Base-by-base conservation (phyloP, 2,113 vertebrate genomes). In the Aldabrachelys gigantea region DNA sequence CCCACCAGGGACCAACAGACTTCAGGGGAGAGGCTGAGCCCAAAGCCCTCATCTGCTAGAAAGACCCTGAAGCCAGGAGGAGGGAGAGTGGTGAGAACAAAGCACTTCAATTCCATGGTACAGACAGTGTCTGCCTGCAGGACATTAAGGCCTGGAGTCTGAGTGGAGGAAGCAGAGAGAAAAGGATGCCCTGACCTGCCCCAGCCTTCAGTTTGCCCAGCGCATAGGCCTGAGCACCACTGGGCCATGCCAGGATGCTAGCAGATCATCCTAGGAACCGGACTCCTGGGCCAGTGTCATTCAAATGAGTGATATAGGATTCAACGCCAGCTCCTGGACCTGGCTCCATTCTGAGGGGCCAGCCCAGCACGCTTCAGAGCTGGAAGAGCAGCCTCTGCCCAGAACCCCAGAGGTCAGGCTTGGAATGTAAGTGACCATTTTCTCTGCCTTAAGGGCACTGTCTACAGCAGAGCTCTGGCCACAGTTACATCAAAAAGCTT, bases 381-480 rank as follows among this genome's bases (percentile, higher is more conserved):
- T 89, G 84, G 53, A 85, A 82, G 50, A 94, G 78, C 38, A 56
- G 41, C 9, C 54, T 54, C 10, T 14, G 53, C 75, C 17, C 10
- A 75, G 94, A 84, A 89, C 2, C 94, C 9, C 93, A 65, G 62
- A 38, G 6, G 57, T 87, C 38, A 44, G 69, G 38, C 69, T 75
- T 38, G n/a, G 35, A 72, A 72, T 10, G 4, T 10, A 72, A 38
- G 72, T 76, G 38, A 44, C 72, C 72, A 6, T 65, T 29, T 59
- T 8, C 8, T 24, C 38, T 13, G 75, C 38, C n/a, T 41, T 24
- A 13, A 44, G 6, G 4, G 41, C 22, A 44, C 62, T 52, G 82
- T n/a, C 54, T 80, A 56, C 50, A 79, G 93, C 91, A 49, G 41
- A 27, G 41, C 41, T 44, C 52, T 56, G 85, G 49, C 59, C 75